Percentiles rank a stretch among this genome's conserved stretches.
Conservation (phyloP, 2,113 vertebrate genomes). For the Thinocorus orbignyianus region DNA sequence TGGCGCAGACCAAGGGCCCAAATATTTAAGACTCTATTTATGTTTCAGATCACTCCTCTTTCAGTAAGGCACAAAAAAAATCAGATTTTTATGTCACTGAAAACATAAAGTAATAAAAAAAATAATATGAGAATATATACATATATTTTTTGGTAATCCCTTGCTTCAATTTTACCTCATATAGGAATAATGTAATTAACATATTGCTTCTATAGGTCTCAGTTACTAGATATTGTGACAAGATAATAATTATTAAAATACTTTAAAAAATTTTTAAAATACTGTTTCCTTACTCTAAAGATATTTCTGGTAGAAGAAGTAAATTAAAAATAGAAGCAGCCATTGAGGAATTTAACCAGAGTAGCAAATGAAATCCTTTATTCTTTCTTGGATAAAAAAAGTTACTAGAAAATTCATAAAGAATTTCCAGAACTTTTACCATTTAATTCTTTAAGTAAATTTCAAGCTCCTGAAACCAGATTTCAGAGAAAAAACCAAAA, state of each 20-base stretch:
- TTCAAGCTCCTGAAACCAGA: not conserved
- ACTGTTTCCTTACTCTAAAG: not conserved
- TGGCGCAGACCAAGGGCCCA: not conserved
- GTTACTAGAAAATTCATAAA: not conserved
- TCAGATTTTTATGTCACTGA: not conserved
- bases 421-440: not conserved
- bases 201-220: not conserved
- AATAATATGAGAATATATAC: not conserved
- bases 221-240: not conserved
- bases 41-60: not conserved
- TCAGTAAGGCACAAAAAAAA: not conserved
- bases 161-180: not conserved
- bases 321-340: not conserved
- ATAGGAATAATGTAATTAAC: not conserved
- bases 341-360: not conserved
- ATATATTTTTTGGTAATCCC: not conserved
- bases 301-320: not conserved
- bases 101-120: not conserved
- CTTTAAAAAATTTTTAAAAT: not conserved
- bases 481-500: not conserved
- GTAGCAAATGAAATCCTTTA: not conserved
- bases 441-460: not conserved
- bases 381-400: not conserved
- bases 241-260: too few species aligned
- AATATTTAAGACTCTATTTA: not conserved